phyloP scores from a whole-genome alignment of 2,888 invertebrate species.

The Caenorhabditis virilis region DNA sequence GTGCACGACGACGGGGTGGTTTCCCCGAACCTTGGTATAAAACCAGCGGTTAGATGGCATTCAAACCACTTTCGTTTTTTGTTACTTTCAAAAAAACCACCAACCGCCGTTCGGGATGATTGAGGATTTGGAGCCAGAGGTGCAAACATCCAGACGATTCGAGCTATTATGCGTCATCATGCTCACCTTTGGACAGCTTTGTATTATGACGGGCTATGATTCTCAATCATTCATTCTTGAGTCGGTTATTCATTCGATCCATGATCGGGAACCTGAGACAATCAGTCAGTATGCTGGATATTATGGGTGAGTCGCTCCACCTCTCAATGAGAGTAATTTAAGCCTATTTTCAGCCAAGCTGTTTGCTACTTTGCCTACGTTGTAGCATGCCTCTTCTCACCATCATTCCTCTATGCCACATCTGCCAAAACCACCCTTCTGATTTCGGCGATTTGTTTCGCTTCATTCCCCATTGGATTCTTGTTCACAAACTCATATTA shows the following conservation, averaged over 20 bases:
- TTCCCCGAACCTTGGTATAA: too few species aligned
- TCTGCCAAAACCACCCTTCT: slow-evolving; percentile 42
- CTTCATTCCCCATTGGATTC: slow-evolving; percentile 40
- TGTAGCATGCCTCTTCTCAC: slow-evolving; percentile 39
- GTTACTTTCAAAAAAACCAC: too few species aligned
- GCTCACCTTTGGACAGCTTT: slow-evolving; percentile 50
- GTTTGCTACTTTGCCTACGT: slow-evolving; percentile 41
- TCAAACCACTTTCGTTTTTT: too few species aligned
- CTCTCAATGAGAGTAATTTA: not conserved
- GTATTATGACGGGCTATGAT: slow-evolving; percentile 50
- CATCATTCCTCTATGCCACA: slow-evolving; percentile 36
- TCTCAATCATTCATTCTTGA: slow-evolving; percentile 51
- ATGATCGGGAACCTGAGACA: slow-evolving; percentile 41
- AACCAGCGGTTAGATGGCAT: too few species aligned
- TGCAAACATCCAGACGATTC: slow-evolving; percentile 13
- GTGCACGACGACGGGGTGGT: too few species aligned
- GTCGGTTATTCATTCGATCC: slow-evolving; percentile 52
- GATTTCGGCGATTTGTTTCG: slow-evolving; percentile 37
- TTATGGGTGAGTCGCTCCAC: slow-evolving; percentile 40
- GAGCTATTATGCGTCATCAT: slow-evolving; percentile 45
- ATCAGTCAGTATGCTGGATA: slow-evolving; percentile 54
- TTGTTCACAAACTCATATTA: slow-evolving; percentile 45
- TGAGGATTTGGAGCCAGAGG: too few species aligned
- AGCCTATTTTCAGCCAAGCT: slow-evolving; percentile 34
- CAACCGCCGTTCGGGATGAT: too few species aligned